phyloP scores from a whole-genome alignment of 2,113 vertebrate species.

The Callocephalon fimbriatum region DNA sequence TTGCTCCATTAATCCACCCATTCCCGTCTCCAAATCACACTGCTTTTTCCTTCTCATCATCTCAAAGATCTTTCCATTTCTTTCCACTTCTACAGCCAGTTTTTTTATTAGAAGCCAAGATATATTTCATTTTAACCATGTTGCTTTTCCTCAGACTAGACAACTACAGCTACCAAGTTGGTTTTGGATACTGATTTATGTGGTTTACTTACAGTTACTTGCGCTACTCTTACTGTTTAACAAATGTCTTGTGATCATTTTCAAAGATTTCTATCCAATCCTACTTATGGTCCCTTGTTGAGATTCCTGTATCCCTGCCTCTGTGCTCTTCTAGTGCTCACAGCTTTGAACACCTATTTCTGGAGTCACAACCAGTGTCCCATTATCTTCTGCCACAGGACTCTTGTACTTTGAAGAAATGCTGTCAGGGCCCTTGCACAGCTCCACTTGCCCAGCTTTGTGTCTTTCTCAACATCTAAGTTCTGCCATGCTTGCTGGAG shows the following conservation, averaged over 20 bases:
- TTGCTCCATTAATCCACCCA: conserved; percentile 5
- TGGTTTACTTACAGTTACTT: neutral
- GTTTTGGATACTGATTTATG: neutral
- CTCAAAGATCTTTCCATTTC: conserved; percentile 33
- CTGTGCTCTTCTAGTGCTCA: neutral
- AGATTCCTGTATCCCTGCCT: neutral
- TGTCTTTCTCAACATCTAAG: neutral
- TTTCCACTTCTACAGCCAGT: conserved; percentile 32
- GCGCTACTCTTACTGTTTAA: neutral
- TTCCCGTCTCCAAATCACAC: conserved; percentile 26
- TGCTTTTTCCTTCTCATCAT: conserved; percentile 37
- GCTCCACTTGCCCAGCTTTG: neutral
- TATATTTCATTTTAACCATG: neutral
- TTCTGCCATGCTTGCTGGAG: neutral
- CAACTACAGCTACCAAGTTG: neutral
- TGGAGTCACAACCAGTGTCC: neutral
- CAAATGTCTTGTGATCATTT: neutral
- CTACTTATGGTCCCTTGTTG: neutral
- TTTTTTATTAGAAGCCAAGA: conserved; percentile 10
- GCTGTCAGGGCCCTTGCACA: neutral
- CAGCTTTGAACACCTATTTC: conserved; percentile 1
- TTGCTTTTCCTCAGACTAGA: neutral
- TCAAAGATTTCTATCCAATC: neutral
- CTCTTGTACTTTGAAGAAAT: conserved; percentile 15
- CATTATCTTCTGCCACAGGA: neutral